These are phyloP conservation scores for Chloroclysta siterata DNA, from an alignment of 2,888 invertebrate genomes.

Conservation along the genomic window DNA sequence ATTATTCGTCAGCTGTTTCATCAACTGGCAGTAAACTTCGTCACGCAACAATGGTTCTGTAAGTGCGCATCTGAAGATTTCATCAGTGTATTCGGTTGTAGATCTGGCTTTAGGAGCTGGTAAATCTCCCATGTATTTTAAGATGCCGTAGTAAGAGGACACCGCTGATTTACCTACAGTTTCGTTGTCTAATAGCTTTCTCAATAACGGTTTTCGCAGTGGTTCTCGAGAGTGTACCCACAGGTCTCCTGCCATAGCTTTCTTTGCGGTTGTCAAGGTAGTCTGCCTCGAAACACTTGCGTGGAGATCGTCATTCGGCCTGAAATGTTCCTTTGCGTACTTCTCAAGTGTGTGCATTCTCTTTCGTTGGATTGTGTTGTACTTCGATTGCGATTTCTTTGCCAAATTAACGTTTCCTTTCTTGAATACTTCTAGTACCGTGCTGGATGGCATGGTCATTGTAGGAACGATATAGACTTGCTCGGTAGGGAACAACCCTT, in stretches of 20 bases:
- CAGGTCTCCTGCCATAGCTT: constrained; percentile 88
- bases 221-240: constrained; percentile 94
- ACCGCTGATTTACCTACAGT: constrained; percentile 90
- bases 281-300: constrained; percentile 86
- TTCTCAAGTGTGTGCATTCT: constrained; percentile 93
- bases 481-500: constrained; percentile 94
- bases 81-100: constrained; percentile 94
- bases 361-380: constrained; percentile 86
- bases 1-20: constrained; percentile 97
- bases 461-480: constrained; percentile 94
- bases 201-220: constrained; percentile 91
- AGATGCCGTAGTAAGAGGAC: constrained; percentile 89
- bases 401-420: constrained; percentile 81
- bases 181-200: constrained; percentile 89
- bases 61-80: constrained; percentile 92
- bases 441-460: constrained; percentile 88
- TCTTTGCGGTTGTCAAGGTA: constrained; percentile 87
- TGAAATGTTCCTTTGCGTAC: constrained; percentile 93
- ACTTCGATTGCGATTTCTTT: constrained; percentile 74
- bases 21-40: constrained; percentile 96
- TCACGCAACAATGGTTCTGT: constrained; percentile 91
- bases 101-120: constrained; percentile 91
- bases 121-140: constrained; percentile 95
- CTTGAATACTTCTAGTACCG: constrained; percentile 87
- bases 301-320: constrained; percentile 77